Evolutionary conservation across 2,113 vertebrate species (phyloP).

Genomic region (Myrmecobius fasciatus): DNA sequence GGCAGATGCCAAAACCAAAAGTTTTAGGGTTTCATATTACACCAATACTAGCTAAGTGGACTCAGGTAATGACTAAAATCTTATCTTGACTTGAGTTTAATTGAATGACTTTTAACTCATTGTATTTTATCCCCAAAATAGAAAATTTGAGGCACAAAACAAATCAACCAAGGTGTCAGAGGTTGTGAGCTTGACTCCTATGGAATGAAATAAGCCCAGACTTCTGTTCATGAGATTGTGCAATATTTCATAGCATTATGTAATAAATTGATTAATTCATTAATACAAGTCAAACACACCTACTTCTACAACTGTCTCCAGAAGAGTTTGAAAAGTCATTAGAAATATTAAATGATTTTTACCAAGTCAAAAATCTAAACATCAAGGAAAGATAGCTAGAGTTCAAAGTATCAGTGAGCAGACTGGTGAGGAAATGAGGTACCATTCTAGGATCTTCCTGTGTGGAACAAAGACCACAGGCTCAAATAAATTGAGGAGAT

Average conservation of each 20-base stretch:
- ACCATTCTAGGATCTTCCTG: not conserved
- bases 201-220: not conserved
- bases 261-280: not conserved
- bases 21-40: too few relatives aligned
- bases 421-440: not conserved
- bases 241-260: not conserved
- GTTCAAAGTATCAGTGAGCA: rapidly evolving
- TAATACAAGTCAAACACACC: not conserved
- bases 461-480: too few relatives aligned
- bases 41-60: not conserved
- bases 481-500: too few relatives aligned
- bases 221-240: not conserved
- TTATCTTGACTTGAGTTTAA: not conserved
- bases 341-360: not conserved
- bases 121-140: not conserved
- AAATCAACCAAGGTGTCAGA: not conserved
- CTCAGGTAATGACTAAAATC: not conserved
- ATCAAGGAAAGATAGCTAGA: not conserved
- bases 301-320: not conserved
- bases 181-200: not conserved
- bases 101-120: not conserved
- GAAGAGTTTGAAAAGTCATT: not conserved
- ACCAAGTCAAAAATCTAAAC: not conserved
- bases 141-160: not conserved
- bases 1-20: too few relatives aligned